phyloP scores from a whole-genome alignment of 2,113 vertebrate genomes.

The Haliaeetus leucogaster region DNA sequence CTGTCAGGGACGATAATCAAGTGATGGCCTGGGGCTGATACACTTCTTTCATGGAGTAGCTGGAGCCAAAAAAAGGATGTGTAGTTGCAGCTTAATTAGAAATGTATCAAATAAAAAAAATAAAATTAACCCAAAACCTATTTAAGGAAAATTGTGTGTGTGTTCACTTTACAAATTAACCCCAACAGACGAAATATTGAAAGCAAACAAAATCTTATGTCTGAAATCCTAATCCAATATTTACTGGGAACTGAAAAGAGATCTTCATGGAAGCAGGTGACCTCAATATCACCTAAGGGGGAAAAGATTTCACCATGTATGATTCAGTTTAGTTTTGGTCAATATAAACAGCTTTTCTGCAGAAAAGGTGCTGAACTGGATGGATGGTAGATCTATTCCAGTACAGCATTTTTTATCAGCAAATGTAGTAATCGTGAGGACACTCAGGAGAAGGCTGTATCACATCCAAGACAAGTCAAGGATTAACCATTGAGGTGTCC shows the following conservation, averaged over 20 bases:
- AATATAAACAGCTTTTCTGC: background rate
- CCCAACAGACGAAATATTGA: background rate
- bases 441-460: background rate
- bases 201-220: background rate
- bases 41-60: background rate
- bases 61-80: background rate
- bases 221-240: background rate
- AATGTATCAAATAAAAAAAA: background rate
- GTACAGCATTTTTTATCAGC: background rate
- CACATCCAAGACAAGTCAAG: background rate
- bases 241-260: background rate
- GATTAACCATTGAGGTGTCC: background rate
- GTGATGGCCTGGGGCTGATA: background rate
- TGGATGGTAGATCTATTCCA: background rate
- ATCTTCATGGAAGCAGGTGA: background rate
- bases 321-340: background rate
- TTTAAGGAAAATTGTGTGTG: background rate
- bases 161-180: background rate
- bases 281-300: background rate
- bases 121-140: fast-evolving
- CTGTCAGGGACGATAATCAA: background rate
- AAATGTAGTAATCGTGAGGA: background rate
- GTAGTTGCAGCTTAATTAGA: background rate
- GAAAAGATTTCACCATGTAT: background rate
- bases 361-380: background rate